phyloP scores from a whole-genome alignment of 2,113 vertebrate genomes.

The Strix uralensis region DNA sequence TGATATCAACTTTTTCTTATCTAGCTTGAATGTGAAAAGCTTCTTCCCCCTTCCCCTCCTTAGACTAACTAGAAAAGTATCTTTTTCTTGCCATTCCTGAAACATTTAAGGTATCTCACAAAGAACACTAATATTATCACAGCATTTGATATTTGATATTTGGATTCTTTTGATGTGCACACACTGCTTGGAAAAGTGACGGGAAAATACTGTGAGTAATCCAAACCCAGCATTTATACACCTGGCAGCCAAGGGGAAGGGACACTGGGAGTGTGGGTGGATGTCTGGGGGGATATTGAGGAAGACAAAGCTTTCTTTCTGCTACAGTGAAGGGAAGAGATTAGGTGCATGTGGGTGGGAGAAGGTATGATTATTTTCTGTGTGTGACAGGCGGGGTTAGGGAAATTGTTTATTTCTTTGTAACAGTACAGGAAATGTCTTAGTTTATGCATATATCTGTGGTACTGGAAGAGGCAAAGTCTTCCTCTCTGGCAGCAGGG shows the following conservation, averaged over 20 bases:
- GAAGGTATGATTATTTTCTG: conserved; percentile 30
- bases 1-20: neutral
- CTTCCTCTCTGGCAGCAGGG: neutral
- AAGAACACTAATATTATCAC: neutral
- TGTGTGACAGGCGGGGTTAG: neutral
- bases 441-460: neutral
- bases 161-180: neutral
- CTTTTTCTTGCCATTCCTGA: neutral
- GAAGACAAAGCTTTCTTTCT: neutral
- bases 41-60: neutral
- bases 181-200: neutral
- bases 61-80: neutral
- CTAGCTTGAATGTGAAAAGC: neutral
- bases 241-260: neutral
- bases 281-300: neutral
- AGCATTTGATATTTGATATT: neutral
- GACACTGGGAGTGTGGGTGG: neutral
- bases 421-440: neutral
- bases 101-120: neutral
- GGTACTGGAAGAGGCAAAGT: neutral
- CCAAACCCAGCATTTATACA: neutral
- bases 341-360: neutral
- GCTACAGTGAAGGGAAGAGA: neutral
- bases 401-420: conserved; percentile 33
- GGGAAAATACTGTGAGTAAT: neutral